Conservation (phyloP, 2,113 vertebrate genomes). For the Mirza zaza region DNA sequence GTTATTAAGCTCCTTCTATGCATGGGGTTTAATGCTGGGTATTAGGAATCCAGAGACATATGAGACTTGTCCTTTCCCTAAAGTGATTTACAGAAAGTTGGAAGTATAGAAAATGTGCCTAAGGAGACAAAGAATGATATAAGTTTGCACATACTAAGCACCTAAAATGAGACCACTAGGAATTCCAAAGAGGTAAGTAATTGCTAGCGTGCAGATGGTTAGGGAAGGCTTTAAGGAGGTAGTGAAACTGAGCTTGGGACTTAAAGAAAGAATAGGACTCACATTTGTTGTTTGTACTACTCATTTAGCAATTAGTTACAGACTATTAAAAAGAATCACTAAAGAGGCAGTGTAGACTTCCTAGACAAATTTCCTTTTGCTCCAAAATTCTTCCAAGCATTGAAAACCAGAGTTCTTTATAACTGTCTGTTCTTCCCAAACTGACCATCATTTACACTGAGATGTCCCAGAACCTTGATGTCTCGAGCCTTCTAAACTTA, state of each 20-base stretch:
- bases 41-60: not conserved
- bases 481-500: slow-evolving; percentile 7
- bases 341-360: not conserved
- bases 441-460: not conserved
- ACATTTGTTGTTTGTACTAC: not conserved
- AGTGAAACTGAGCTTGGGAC: not conserved
- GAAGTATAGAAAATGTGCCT: not conserved
- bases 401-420: slow-evolving; percentile 37
- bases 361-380: not conserved
- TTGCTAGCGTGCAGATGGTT: not conserved
- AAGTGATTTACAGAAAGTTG: slow-evolving; percentile 26
- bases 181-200: not conserved
- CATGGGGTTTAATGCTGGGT: not conserved
- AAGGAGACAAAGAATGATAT: not conserved
- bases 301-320: slow-evolving; percentile 10
- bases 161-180: not conserved
- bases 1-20: not conserved
- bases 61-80: not conserved
- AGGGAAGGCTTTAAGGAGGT: not conserved
- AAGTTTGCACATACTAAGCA: not conserved
- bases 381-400: not conserved
- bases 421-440: not conserved
- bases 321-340: not conserved
- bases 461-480: not conserved
- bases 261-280: not conserved